A percentile compares a stretch with the other conserved stretches of the same genome.
phyloP scores from a whole-genome alignment of 1,140 invertebrate species.

The Leptopilina clavipes region DNA sequence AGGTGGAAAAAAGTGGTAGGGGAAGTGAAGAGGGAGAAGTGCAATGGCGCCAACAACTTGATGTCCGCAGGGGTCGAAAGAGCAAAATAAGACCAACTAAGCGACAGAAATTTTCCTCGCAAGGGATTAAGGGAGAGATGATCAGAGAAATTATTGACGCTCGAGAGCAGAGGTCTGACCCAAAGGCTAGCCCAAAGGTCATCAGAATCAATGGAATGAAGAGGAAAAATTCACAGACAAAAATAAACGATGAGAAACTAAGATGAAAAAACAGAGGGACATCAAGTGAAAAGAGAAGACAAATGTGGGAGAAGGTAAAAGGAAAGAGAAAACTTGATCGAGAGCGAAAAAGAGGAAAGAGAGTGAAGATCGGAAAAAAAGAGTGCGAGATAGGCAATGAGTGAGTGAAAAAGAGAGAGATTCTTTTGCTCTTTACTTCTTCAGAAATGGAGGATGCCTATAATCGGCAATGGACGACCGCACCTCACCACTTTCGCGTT shows the following conservation, averaged over 20 bases:
- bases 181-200: conserved; percentile 6
- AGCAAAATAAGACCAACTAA: conserved; percentile 35
- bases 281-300: conserved; percentile 56
- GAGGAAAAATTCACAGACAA: not conserved
- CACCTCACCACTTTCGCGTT: conserved; percentile 66
- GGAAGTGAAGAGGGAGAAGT: conserved; percentile 43
- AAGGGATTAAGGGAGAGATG: conserved; percentile 32
- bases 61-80: conserved; percentile 43
- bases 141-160: conserved; percentile 4
- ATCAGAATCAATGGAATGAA: conserved; percentile 16
- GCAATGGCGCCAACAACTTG: conserved; percentile 48
- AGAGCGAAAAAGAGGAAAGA: conserved; percentile 1
- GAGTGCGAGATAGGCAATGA: conserved; percentile 36
- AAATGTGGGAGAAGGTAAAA: conserved; percentile 35
- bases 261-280: conserved; percentile 23
- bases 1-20: conserved; percentile 45
- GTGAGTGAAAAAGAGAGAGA: not conserved
- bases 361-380: conserved; percentile 13
- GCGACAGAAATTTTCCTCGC: conserved; percentile 34
- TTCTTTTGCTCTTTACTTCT: conserved; percentile 27
- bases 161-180: conserved; percentile 49
- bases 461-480: conserved; percentile 71
- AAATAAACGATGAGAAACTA: not conserved
- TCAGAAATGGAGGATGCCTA: conserved; percentile 61
- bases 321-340: conserved; percentile 40